phyloP scores from a whole-genome alignment of 2,888 invertebrate species.

The Lycia hirtaria region DNA sequence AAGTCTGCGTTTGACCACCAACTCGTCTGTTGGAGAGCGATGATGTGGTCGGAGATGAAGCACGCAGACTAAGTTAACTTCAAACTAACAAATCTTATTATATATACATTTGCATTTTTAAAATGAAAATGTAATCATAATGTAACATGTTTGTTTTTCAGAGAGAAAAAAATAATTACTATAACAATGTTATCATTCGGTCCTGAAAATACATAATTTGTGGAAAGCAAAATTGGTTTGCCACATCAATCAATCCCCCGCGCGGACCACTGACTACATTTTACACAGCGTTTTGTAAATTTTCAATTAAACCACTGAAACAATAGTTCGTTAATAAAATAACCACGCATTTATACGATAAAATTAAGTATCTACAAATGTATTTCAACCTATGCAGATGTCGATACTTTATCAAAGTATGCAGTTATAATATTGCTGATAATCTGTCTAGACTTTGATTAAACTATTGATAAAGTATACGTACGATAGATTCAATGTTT shows the following conservation, averaged over 20 bases:
- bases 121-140: no score
- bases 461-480: background rate
- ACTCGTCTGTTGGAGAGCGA: no score
- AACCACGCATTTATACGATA: constrained; percentile 7
- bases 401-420: no score
- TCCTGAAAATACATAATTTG: constrained; percentile 33
- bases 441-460: constrained; percentile 2
- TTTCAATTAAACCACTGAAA: constrained; percentile 29
- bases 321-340: constrained; percentile 24
- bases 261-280: constrained; percentile 26
- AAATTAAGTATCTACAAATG: background rate
- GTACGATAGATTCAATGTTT: background rate
- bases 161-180: background rate
- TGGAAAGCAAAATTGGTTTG: constrained; percentile 35
- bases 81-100: no score
- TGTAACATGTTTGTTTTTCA: background rate
- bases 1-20: no score
- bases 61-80: no score
- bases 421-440: background rate
- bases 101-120: no score
- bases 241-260: constrained; percentile 35
- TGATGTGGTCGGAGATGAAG: no score
- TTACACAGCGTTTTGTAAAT: constrained; percentile 23
- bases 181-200: background rate
- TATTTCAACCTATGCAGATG: no score